Evolutionary conservation across 1,140 invertebrate species (phyloP).

Genomic region (Penaeus chinensis): DNA sequence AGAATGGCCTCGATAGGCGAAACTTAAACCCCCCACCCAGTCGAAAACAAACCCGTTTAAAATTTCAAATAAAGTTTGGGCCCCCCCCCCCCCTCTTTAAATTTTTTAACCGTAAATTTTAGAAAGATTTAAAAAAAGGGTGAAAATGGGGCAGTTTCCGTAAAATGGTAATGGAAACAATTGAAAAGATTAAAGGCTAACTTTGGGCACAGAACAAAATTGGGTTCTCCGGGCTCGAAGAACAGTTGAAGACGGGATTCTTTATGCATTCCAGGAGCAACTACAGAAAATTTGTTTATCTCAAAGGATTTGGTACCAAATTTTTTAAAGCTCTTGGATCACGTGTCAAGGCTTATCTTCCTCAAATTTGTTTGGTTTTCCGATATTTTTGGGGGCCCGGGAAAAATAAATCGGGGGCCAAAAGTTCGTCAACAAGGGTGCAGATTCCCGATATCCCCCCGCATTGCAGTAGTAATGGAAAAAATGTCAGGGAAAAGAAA

Average conservation of each 20-base stretch:
- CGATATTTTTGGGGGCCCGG: constrained; percentile 99
- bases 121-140: constrained; percentile 99
- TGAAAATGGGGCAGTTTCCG: constrained; percentile 99
- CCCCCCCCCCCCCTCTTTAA: too few relatives aligned
- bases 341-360: constrained; percentile 97
- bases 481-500: constrained; percentile 99
- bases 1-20: constrained; percentile 97
- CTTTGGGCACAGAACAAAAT: constrained; percentile 96
- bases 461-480: constrained; percentile 99
- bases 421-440: constrained; percentile 99
- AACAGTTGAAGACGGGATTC: constrained; percentile 98
- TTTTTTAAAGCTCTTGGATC: constrained; percentile 98
- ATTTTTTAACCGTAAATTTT: constrained; percentile 94
- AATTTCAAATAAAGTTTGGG: constrained; percentile 99
- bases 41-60: constrained; percentile 99
- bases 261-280: constrained; percentile 99
- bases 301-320: constrained; percentile 99
- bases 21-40: constrained; percentile 96
- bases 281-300: constrained; percentile 99
- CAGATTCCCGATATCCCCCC: constrained; percentile 97
- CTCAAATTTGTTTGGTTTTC: constrained; percentile 99
- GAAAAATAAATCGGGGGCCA: constrained; percentile 99
- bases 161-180: constrained; percentile 99
- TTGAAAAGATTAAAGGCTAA: constrained; percentile 99
- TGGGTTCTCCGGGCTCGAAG: constrained; percentile 97